These are phyloP conservation scores for Ophioderma brevispina DNA, from an alignment of 35 echinoderm and acorn worm species.

Conservation along the genomic window DNA sequence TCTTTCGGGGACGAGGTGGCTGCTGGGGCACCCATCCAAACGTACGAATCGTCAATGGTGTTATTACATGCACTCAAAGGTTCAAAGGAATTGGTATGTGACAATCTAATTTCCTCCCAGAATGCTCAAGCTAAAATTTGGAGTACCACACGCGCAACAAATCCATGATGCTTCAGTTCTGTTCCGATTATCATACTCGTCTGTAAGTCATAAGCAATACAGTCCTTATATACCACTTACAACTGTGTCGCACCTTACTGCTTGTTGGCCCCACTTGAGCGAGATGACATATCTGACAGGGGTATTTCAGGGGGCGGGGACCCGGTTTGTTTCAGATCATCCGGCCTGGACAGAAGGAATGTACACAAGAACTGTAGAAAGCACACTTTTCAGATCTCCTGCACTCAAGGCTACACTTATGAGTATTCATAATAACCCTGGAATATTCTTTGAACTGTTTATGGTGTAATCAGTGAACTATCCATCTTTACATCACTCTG, in stretches of 20 bases:
- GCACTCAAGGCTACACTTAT: background rate
- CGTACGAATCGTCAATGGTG: background rate
- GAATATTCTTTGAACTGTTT: background rate
- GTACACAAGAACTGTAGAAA: background rate
- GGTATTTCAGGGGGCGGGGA: background rate
- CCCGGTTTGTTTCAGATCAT: background rate
- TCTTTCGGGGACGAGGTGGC: background rate
- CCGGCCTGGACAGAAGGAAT: background rate
- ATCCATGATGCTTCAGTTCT: background rate
- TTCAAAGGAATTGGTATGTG: background rate
- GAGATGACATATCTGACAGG: background rate
- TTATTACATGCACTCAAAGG: background rate
- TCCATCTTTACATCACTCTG: too few species aligned
- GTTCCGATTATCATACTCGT: background rate
- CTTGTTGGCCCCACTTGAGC: slow-evolving; percentile 1
- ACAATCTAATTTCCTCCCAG: background rate
- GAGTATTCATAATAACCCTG: background rate
- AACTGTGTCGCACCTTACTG: background rate
- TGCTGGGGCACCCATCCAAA: background rate
- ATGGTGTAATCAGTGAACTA: too few species aligned
- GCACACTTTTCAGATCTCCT: background rate
- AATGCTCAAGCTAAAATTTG: background rate
- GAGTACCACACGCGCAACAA: background rate
- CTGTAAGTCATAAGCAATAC: background rate
- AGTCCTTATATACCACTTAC: background rate